These are phyloP conservation scores for Trisateles emortualis DNA, from an alignment of 2,888 invertebrate species.

Conservation along the genomic window DNA sequence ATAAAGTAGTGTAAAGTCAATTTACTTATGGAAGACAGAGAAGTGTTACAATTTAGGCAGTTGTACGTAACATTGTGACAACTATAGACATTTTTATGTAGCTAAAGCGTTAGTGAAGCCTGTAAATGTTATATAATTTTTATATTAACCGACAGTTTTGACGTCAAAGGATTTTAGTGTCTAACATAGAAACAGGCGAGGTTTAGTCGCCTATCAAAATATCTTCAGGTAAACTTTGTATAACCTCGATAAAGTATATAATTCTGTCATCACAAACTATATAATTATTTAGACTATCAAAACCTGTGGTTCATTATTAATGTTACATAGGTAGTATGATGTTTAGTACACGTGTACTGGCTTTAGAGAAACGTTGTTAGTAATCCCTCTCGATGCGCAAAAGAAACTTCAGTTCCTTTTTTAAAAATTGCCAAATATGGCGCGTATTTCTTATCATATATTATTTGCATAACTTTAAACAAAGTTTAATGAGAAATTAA, in stretches of 20 bases:
- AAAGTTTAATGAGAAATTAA: neutral
- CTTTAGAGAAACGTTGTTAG: no score
- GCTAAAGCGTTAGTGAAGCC: neutral
- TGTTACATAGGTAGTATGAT: neutral
- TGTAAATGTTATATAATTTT: conserved; percentile 10
- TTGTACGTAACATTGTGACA: no score
- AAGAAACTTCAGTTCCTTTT: no score
- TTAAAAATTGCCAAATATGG: no score
- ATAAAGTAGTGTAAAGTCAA: no score
- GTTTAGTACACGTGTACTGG: no score
- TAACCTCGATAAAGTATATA: conserved; percentile 13
- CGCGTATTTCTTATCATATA: neutral
- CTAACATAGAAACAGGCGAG: conserved; percentile 29
- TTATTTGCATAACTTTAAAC: neutral
- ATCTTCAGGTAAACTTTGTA: conserved; percentile 38
- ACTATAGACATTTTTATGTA: no score
- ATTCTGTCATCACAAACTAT: neutral
- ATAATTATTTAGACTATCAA: neutral
- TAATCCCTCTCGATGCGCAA: no score
- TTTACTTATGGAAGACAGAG: no score
- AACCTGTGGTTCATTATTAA: conserved; percentile 4
- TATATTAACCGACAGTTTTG: conserved; percentile 33
- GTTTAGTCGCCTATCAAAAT: conserved; percentile 48
- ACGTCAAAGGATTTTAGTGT: conserved; percentile 36
- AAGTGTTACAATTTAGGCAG: no score